Conservation (phyloP, 2,888 invertebrate species). For the Deroplatys truncata region DNA sequence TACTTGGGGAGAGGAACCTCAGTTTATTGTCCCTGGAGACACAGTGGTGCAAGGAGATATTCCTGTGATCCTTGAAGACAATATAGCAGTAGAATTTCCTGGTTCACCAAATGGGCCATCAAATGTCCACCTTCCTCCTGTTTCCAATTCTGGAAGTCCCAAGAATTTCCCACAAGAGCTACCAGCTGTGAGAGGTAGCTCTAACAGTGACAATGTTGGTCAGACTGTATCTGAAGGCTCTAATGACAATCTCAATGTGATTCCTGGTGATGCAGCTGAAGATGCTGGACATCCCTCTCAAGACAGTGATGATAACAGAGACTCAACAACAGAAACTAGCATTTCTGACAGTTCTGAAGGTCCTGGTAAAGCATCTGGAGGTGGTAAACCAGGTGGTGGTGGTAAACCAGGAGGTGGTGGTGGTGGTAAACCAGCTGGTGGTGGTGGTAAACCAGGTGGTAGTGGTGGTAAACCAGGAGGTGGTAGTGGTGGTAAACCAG, state of each 20-base stretch:
- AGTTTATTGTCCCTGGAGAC: not conserved
- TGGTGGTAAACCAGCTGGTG: not conserved
- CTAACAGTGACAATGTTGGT: not conserved
- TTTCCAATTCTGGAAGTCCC: not conserved
- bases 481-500: not conserved
- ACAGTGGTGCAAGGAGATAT: not conserved
- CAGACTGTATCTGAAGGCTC: not conserved
- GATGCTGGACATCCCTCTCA: not conserved
- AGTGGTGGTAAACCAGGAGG: not conserved
- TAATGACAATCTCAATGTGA: not conserved
- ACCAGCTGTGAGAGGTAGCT: not conserved
- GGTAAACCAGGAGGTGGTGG: not conserved
- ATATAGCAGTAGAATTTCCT: not conserved
- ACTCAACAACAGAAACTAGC: not conserved
- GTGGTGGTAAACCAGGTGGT: not conserved
- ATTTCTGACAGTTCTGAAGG: not conserved
- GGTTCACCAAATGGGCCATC: not conserved
- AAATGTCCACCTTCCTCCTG: not conserved
- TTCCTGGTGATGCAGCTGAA: not conserved
- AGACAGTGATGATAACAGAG: not conserved
- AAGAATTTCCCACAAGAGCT: not conserved
- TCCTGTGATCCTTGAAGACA: not conserved
- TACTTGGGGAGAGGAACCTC: not conserved
- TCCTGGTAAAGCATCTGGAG: not conserved
- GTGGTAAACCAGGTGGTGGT: not conserved